These are phyloP conservation scores for Cebuella pygmaea DNA, from an alignment of 2,797 vertebrate genomes.

Conservation along the genomic window DNA sequence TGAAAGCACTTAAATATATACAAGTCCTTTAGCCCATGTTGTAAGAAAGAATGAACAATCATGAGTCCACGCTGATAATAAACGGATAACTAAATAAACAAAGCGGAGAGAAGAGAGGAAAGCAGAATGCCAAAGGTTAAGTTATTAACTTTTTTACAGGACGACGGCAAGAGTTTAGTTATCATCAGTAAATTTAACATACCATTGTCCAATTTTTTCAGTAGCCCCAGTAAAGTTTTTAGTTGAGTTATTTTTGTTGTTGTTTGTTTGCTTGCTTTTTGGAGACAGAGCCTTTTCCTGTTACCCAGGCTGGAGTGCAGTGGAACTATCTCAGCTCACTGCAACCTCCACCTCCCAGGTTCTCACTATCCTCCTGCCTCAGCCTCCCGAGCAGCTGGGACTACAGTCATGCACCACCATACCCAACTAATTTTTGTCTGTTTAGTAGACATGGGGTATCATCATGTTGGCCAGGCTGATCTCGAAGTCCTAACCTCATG, in stretches of 20 bases:
- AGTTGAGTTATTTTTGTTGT: background rate
- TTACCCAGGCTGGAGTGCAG: no score
- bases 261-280: no score
- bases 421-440: no score
- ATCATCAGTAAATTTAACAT: background rate
- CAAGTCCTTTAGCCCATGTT: background rate
- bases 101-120: background rate
- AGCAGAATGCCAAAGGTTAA: background rate
- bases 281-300: no score
- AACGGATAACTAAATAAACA: background rate
- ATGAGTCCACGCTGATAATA: background rate
- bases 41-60: background rate
- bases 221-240: background rate
- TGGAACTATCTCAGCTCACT: no score
- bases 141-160: background rate
- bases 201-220: background rate
- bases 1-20: background rate
- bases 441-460: no score
- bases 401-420: no score
- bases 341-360: no score
- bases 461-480: no score
- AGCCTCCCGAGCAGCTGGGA: no score
- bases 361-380: no score
- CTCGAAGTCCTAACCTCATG: no score
- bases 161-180: background rate